phyloP scores from a whole-genome alignment of 2,888 invertebrate species.

The Muschampia staudingeri region DNA sequence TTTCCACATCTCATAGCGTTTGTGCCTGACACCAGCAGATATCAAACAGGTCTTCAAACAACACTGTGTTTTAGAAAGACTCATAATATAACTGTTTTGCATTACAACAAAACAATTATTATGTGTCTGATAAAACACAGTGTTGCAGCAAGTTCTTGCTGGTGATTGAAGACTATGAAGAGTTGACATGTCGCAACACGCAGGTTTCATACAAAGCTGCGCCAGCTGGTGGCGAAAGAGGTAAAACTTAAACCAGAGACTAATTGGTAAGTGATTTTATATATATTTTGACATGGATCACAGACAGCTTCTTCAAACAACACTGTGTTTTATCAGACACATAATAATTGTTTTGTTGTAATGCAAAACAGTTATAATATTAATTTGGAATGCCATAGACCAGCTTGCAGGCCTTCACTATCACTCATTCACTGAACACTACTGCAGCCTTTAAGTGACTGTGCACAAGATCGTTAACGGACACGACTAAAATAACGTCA shows the following conservation, averaged over 20 bases:
- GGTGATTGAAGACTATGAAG: neutral
- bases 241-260: conserved; percentile 1
- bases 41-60: neutral
- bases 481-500: neutral
- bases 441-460: neutral
- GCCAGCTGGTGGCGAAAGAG: neutral
- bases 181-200: neutral
- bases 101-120: conserved; percentile 1
- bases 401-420: conserved; percentile 13
- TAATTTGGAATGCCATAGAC: conserved; percentile 1
- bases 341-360: neutral
- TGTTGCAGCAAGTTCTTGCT: no score
- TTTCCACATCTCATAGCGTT: conserved; percentile 13
- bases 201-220: neutral
- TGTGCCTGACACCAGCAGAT: conserved; percentile 18
- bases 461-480: neutral
- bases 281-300: neutral
- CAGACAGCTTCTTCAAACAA: neutral
- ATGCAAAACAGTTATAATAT: no score
- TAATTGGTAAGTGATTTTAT: neutral
- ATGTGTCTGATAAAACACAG: no score
- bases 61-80: neutral
- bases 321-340: neutral
- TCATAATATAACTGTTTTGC: neutral
- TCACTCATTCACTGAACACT: neutral